These are phyloP conservation scores for Mustelus asterias DNA, from an alignment of 2,113 vertebrate species.

Conservation along the genomic window DNA sequence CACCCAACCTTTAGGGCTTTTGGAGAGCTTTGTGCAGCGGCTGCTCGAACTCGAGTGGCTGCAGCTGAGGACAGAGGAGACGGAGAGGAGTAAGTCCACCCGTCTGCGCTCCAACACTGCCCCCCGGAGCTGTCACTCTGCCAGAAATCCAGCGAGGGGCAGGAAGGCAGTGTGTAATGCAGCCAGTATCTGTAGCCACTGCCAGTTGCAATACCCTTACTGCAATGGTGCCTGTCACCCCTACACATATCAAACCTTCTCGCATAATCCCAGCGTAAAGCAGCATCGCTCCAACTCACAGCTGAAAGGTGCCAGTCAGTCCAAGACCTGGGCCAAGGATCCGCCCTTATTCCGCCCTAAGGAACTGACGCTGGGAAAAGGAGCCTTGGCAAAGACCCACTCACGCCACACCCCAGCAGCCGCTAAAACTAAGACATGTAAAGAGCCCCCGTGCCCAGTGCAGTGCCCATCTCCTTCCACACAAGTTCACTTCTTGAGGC, in stretches of 20 bases:
- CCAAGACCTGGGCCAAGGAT: conserved; percentile 42
- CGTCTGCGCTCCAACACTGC: conserved; percentile 36
- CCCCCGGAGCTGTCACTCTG: conserved; percentile 54
- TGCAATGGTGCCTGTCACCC: conserved; percentile 44
- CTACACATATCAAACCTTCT: conserved; percentile 41
- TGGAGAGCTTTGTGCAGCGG: conserved; percentile 70
- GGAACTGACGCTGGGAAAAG: conserved; percentile 44
- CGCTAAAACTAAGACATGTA: conserved; percentile 56
- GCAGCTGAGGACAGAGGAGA: conserved; percentile 68
- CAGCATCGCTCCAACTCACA: conserved; percentile 44
- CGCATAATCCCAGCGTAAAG: conserved; percentile 42
- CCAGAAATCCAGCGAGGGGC: not conserved
- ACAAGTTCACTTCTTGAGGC: not conserved
- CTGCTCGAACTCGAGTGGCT: conserved; percentile 79
- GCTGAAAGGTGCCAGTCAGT: conserved; percentile 59
- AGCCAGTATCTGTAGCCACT: conserved; percentile 43
- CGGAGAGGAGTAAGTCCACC: conserved; percentile 54
- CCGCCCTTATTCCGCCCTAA: not conserved
- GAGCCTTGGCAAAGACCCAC: conserved; percentile 45
- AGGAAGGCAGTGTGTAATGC: conserved; percentile 22
- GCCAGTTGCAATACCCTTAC: conserved; percentile 44
- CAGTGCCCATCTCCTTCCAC: conserved; percentile 41
- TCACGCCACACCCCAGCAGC: conserved; percentile 56
- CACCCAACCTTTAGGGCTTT: conserved; percentile 49
- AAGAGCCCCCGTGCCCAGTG: conserved; percentile 40